Conservation (phyloP, 2,888 invertebrate genomes). For the Epinotia bilunana region DNA sequence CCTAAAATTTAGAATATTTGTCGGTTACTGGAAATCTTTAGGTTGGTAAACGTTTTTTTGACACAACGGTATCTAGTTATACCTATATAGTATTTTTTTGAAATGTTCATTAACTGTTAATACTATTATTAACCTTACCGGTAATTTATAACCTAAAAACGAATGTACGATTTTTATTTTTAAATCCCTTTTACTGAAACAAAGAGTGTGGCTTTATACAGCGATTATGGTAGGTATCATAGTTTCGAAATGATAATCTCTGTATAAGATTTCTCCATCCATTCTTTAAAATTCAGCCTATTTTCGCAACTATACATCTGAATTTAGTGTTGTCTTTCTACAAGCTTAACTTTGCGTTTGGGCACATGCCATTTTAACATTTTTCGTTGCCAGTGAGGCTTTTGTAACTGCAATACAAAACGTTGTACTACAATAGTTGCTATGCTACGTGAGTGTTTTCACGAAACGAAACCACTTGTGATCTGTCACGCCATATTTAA, state of each 20-base stretch:
- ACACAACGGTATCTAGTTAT: not conserved
- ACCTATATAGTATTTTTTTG: no score
- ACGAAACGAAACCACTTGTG: conserved; percentile 20
- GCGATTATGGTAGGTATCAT: no score
- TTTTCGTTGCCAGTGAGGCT: not conserved
- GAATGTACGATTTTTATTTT: not conserved
- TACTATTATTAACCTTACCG: not conserved
- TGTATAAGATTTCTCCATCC: not conserved
- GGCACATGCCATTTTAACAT: not conserved
- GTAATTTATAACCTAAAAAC: conserved; percentile 1
- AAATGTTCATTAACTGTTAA: not conserved
- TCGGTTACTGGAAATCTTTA: not conserved
- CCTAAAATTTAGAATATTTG: no score
- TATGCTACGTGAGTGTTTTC: conserved; percentile 31
- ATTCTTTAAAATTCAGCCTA: conserved; percentile 5
- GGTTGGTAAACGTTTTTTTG: not conserved
- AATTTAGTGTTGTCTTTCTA: not conserved
- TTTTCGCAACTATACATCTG: not conserved
- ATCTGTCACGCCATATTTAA: conserved; percentile 35
- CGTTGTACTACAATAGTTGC: not conserved
- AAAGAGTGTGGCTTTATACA: no score
- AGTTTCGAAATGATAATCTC: no score
- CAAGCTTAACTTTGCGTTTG: conserved; percentile 2
- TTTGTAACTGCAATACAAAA: not conserved
- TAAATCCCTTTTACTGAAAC: not conserved